phyloP scores from a whole-genome alignment of 2,888 invertebrate genomes.

The Urechis unicinctus region DNA sequence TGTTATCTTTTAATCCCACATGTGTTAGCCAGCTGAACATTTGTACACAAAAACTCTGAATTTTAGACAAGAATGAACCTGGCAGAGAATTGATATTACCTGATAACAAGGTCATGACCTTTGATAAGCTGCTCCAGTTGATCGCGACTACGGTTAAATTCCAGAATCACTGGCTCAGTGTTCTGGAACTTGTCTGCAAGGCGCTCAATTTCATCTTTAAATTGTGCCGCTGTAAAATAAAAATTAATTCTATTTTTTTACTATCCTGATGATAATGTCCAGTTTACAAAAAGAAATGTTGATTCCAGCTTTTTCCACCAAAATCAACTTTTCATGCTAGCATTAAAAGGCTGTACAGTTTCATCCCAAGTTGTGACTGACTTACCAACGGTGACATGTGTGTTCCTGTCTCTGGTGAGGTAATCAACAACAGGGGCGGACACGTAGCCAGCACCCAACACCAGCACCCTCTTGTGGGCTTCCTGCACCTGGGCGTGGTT shows the following conservation, averaged over 20 bases:
- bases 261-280: background rate
- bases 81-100: conserved; percentile 25
- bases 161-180: conserved; percentile 71
- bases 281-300: conserved; percentile 3
- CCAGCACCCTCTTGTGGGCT: conserved; percentile 57
- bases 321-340: background rate
- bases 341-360: background rate
- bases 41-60: background rate
- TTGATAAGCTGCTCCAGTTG: conserved; percentile 67
- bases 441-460: conserved; percentile 93
- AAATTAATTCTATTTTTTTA: conserved; percentile 21
- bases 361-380: too few species aligned
- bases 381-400: conserved; percentile 75
- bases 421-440: conserved; percentile 93
- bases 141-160: conserved; percentile 69
- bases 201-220: conserved; percentile 81
- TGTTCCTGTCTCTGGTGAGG: conserved; percentile 71
- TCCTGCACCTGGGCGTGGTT: conserved; percentile 57
- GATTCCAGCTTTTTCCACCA: background rate
- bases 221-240: conserved; percentile 61
- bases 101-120: conserved; percentile 56
- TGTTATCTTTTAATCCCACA: too few species aligned
- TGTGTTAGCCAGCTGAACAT: background rate
- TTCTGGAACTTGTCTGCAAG: conserved; percentile 65
- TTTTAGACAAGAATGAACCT: background rate